Conservation (phyloP, 1,140 invertebrate genomes). For the Melipona quadrifasciata region DNA sequence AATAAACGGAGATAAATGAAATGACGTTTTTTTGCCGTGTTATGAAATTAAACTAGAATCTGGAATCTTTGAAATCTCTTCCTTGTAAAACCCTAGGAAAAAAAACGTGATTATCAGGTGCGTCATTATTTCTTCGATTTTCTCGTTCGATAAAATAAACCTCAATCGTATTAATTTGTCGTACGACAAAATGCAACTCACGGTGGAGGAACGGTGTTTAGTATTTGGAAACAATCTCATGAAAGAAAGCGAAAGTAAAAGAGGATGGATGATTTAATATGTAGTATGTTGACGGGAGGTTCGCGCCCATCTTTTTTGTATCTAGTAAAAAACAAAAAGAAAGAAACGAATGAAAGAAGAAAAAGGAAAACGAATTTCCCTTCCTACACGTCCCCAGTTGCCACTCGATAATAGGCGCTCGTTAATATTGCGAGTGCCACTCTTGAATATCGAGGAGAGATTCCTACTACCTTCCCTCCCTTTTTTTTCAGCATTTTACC, state of each 20-base stretch:
- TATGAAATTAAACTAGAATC: conserved; percentile 18
- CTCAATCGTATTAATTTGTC: background rate
- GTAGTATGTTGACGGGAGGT: background rate
- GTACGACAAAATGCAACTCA: background rate
- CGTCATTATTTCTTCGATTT: background rate
- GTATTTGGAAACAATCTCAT: conserved; percentile 17
- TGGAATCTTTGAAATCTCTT: background rate
- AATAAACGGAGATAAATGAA: conserved; percentile 25
- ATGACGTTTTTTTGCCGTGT: conserved; percentile 4
- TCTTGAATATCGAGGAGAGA: conserved; percentile 49
- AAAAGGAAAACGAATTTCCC: conserved; percentile 44
- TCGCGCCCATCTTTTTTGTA: conserved; percentile 28
- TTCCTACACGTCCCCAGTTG: conserved; percentile 13
- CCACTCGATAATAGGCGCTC: conserved; percentile 47
- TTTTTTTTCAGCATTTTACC: conserved; percentile 29
- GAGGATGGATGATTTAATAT: conserved; percentile 37
- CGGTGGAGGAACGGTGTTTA: background rate
- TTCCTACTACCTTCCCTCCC: conserved; percentile 34
- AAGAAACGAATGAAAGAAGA: background rate
- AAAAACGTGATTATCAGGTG: too few relatives aligned
- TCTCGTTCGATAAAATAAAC: background rate
- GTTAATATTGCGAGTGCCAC: conserved; percentile 54
- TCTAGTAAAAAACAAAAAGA: conserved; percentile 1
- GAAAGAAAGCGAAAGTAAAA: conserved; percentile 16
- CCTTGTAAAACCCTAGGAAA: background rate